Base-by-base conservation (phyloP, 2,113 vertebrate species). In the Erpornis zantholeuca region DNA sequence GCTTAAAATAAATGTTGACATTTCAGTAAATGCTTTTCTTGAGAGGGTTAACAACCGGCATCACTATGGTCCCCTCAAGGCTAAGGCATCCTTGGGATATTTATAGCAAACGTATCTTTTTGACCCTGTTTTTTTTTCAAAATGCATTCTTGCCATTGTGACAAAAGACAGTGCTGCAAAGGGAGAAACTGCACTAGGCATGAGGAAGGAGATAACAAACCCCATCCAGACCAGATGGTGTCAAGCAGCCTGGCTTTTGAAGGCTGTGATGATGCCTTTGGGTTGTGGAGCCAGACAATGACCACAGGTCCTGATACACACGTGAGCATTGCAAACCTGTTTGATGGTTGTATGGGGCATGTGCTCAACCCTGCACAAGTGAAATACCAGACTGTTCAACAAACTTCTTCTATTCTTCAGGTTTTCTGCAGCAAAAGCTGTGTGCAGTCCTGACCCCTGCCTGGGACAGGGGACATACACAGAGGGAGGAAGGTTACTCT, bases 241-340 rank as follows among this genome's bases (percentile, higher is more conserved):
- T 18, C 33, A 56, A 18, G 36, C 45, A 56, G n/a, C 35, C 7
- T 57, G 59, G 24, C 21, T 90, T 36, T 29, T 44, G 63, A 80
- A 73, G 54, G 38, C 28, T 73, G 25, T 0, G 1, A 15, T 27
- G 54, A 2, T 56, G n/a, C 20, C 10, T 65, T 57, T 65, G 57
- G 40, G 68, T 45, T 2, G 5, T 0, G 6, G 15, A 69, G 63
- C 33, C 20, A 7, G 69, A 35, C 27, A n/a, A 38, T 0, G 2
- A 36, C 27, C 64, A 15, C 44, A 68, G 47, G 47, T 25, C 45
- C 6, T 22, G 73, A 50, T 3, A 52, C 9, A 29, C 42, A 14
- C 0, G 0, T 4, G 18, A 21, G 49, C 21, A 7, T 0, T 22
- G 44, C 82, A 76, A 35, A 54, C 38, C 38, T 9, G 10, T 50